Percentiles rank a stretch among this genome's conserved stretches.
Conservation (phyloP, 2,113 vertebrate genomes). For the Podilymbus podiceps region DNA sequence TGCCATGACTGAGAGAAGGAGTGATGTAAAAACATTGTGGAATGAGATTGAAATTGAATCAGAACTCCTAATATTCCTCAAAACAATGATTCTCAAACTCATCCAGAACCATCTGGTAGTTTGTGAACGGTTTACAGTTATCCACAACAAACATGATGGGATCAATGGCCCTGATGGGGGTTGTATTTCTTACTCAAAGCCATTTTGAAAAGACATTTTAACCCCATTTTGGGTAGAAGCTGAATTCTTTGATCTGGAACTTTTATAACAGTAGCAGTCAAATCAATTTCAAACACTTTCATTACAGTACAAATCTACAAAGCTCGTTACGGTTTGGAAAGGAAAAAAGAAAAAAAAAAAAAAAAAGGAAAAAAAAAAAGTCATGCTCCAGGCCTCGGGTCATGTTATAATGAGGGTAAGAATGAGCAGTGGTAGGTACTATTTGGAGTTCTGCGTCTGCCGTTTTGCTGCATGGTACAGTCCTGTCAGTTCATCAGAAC, state of each 20-base stretch:
- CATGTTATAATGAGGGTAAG: slow-evolving; percentile 72
- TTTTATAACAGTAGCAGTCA: slow-evolving; percentile 65
- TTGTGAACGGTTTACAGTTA: slow-evolving; percentile 32
- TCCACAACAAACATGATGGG: neutral
- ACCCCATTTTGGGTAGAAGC: neutral
- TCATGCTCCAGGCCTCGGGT: slow-evolving; percentile 58
- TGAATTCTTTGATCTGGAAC: slow-evolving; percentile 66
- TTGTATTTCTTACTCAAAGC: slow-evolving; percentile 11
- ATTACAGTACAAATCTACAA: slow-evolving; percentile 69
- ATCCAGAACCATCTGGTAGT: slow-evolving; percentile 28
- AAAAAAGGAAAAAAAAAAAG: slow-evolving; percentile 12
- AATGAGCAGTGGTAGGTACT: neutral
- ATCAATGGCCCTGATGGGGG: neutral
- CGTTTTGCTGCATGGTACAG: neutral
- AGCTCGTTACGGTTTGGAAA: slow-evolving; percentile 51
- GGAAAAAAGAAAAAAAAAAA: neutral
- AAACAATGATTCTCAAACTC: slow-evolving; percentile 45
- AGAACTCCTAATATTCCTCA: slow-evolving; percentile 37
- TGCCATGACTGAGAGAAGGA: slow-evolving; percentile 18
- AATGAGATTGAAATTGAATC: slow-evolving; percentile 51
- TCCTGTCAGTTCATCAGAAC: slow-evolving; percentile 10
- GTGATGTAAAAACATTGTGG: slow-evolving; percentile 21
- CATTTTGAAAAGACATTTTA: neutral
- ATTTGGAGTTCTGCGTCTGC: neutral
- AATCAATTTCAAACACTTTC: slow-evolving; percentile 73